These are phyloP conservation scores for Pyralis farinalis DNA, from an alignment of 2,888 invertebrate genomes.

Conservation along the genomic window DNA sequence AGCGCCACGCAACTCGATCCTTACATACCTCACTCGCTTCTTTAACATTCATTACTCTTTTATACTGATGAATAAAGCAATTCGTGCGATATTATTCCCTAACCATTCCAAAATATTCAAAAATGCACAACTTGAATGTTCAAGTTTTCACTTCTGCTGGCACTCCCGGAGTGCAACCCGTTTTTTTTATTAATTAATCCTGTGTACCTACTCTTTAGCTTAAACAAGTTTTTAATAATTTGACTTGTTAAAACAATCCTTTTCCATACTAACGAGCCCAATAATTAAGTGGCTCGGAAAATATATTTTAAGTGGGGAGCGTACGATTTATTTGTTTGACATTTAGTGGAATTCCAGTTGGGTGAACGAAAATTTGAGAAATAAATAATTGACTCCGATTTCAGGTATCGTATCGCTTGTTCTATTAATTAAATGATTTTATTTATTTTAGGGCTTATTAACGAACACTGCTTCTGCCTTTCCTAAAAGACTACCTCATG, in stretches of 20 bases:
- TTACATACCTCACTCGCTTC: too few species aligned
- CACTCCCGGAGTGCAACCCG: too few species aligned
- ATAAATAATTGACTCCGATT: conserved; percentile 27
- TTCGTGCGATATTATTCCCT: too few species aligned
- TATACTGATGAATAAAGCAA: too few species aligned
- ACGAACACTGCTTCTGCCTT: too few species aligned
- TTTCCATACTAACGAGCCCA: conserved; percentile 25
- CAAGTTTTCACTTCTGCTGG: too few species aligned
- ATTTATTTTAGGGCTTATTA: background rate
- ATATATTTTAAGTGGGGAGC: conserved; percentile 38
- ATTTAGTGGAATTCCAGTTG: conserved; percentile 47
- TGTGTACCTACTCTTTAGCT: background rate
- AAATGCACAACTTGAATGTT: too few species aligned
- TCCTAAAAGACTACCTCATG: too few species aligned
- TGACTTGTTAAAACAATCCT: conserved; percentile 17
- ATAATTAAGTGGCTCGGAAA: conserved; percentile 44
- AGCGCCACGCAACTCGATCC: too few species aligned
- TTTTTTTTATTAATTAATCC: background rate
- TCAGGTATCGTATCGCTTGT: conserved; percentile 5
- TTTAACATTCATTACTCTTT: too few species aligned
- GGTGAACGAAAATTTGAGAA: conserved; percentile 37
- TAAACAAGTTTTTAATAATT: background rate
- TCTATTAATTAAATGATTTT: conserved; percentile 1
- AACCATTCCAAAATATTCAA: too few species aligned
- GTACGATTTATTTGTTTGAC: conserved; percentile 59